Percentiles rank a stretch among this genome's conserved stretches.
These are phyloP conservation scores for Caenorhabditis virilis DNA, from an alignment of 2,888 invertebrate species.

Conservation along the genomic window DNA sequence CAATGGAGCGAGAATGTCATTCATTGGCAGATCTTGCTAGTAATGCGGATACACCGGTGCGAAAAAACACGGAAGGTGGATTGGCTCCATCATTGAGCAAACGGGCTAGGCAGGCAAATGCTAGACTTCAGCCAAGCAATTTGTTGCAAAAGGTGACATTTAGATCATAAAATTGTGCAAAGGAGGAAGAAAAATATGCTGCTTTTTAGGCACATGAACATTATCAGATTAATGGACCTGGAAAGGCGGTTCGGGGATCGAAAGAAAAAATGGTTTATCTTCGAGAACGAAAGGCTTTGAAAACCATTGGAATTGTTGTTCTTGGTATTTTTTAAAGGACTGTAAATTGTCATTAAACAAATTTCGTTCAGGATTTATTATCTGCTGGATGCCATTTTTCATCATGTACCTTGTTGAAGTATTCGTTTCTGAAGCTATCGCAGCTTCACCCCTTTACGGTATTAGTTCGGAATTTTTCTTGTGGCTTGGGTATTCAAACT, in stretches of 20 bases:
- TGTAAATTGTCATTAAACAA: background rate
- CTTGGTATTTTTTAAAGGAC: slow-evolving; percentile 47
- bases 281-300: slow-evolving; percentile 67
- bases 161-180: no score
- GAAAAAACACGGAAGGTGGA: slow-evolving; percentile 55
- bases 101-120: slow-evolving; percentile 42
- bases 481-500: slow-evolving; percentile 70
- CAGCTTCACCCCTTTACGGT: slow-evolving; percentile 43
- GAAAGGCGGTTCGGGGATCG: slow-evolving; percentile 64
- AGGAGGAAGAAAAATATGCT: slow-evolving; percentile 5
- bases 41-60: slow-evolving; percentile 38
- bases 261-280: slow-evolving; percentile 68
- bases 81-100: slow-evolving; percentile 41
- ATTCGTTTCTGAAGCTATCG: slow-evolving; percentile 41
- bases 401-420: slow-evolving; percentile 69
- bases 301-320: slow-evolving; percentile 69
- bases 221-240: slow-evolving; percentile 61
- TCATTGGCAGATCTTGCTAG: slow-evolving; percentile 59
- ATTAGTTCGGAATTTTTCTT: slow-evolving; percentile 67
- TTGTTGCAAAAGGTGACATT: slow-evolving; percentile 44
- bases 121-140: slow-evolving; percentile 56
- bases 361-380: slow-evolving; percentile 66
- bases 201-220: slow-evolving; percentile 53
- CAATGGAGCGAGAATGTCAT: slow-evolving; percentile 61
- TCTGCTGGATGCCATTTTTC: slow-evolving; percentile 70